phyloP scores from a whole-genome alignment of 2,113 vertebrate species.

The Columba livia region DNA sequence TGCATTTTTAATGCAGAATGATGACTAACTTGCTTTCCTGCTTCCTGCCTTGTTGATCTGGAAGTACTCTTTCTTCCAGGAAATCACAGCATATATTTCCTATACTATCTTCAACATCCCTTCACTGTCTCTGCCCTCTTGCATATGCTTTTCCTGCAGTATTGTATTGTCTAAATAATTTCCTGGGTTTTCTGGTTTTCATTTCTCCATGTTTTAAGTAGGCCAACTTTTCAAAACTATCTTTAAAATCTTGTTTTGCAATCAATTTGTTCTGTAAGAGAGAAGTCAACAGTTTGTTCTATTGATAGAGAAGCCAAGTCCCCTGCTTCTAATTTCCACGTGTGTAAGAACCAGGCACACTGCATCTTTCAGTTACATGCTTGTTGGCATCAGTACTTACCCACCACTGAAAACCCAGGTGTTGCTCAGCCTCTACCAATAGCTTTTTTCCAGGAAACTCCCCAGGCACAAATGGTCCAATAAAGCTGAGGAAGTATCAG shows the following conservation, averaged over 20 bases:
- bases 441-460: neutral
- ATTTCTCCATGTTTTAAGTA: neutral
- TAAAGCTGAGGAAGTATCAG: neutral
- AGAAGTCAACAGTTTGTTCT: neutral
- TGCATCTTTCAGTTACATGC: neutral
- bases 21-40: neutral
- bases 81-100: neutral
- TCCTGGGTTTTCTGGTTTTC: neutral
- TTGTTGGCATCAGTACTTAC: neutral
- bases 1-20: neutral
- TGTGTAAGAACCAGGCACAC: neutral
- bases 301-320: neutral
- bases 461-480: neutral
- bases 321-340: neutral
- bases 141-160: neutral
- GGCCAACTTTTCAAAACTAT: neutral
- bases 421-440: neutral
- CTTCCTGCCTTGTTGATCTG: neutral
- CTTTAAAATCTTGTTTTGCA: neutral
- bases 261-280: neutral
- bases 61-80: neutral
- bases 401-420: neutral
- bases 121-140: neutral
- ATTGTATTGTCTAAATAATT: neutral
- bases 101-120: neutral